phyloP scores from a whole-genome alignment of 1,140 invertebrate species.

The Octopus sinensis region DNA sequence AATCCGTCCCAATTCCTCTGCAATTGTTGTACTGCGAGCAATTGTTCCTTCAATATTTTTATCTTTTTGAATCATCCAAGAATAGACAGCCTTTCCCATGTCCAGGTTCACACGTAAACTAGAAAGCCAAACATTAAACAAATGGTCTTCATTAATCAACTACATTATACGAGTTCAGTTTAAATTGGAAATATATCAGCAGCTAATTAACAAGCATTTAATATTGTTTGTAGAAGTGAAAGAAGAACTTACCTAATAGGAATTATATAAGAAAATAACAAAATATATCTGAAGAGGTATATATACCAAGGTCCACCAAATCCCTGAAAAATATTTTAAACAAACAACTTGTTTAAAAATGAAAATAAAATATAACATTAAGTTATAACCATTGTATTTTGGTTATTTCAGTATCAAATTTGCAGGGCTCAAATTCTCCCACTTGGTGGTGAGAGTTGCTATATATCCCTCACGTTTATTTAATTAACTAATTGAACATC shows the following conservation, averaged over 20 bases:
- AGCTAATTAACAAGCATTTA: no score
- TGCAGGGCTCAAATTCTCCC: no score
- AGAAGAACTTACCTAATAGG: constrained; percentile 76
- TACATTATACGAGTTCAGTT: no score
- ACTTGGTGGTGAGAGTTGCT: no score
- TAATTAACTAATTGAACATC: no score
- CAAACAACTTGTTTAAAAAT: neutral
- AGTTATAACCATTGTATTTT: neutral
- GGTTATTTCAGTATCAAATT: no score
- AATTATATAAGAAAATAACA: constrained; percentile 98
- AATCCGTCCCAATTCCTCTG: constrained; percentile 84
- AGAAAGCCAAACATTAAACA: constrained; percentile 32
- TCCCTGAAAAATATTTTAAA: constrained; percentile 40
- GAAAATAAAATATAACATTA: neutral
- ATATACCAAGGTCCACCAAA: constrained; percentile 94
- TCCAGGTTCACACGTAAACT: constrained; percentile 97
- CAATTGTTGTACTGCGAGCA: constrained; percentile 97
- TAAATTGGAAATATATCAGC: no score
- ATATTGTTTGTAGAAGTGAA: no score
- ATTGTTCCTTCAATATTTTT: constrained; percentile 88
- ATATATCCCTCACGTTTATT: no score
- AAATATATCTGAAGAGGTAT: constrained; percentile 93
- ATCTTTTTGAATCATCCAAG: constrained; percentile 93
- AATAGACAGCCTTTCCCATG: constrained; percentile 97
- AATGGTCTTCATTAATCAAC: neutral